Percentiles rank a stretch among this genome's conserved stretches.
Evolutionary conservation across 92 coral and sea anemone genomes (phyloP).

Genomic region (Porites lobata): DNA sequence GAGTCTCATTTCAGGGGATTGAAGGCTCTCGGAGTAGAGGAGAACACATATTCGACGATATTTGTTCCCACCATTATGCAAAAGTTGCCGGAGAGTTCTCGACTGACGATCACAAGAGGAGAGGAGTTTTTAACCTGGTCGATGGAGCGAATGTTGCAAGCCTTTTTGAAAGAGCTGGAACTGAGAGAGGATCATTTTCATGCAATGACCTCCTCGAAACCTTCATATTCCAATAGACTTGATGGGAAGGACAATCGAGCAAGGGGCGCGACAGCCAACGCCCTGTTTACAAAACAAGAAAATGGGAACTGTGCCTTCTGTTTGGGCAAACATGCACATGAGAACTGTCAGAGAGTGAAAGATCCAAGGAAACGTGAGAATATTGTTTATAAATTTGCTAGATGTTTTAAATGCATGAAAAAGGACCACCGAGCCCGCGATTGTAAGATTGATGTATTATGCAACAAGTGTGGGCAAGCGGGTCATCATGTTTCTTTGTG

Average conservation of each 20-base stretch:
- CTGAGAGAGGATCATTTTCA: no score
- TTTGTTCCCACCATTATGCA: conserved; percentile 38
- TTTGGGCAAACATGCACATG: conserved; percentile 41
- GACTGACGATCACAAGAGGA: conserved; percentile 76
- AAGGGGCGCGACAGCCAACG: conserved; percentile 20
- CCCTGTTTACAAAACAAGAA: conserved; percentile 37
- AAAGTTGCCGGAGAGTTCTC: conserved; percentile 42
- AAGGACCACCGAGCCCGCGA: conserved; percentile 1
- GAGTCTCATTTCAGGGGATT: conserved; percentile 62
- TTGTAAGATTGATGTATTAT: conserved; percentile 29
- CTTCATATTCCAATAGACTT: neutral
- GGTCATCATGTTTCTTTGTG: conserved; percentile 62
- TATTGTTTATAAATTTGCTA: conserved; percentile 37
- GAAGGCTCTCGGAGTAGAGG: neutral
- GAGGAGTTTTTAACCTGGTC: no score
- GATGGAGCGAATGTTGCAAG: no score
- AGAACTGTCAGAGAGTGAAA: conserved; percentile 49
- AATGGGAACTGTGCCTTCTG: conserved; percentile 47
- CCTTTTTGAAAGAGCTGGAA: no score
- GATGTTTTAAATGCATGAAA: conserved; percentile 61
- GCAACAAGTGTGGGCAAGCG: conserved; percentile 54
- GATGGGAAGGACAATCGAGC: conserved; percentile 7
- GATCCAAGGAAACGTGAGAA: conserved; percentile 32
- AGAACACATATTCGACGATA: conserved; percentile 48
- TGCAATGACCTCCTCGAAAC: no score